Conservation (phyloP, 2,797 vertebrate genomes). For the Thalassophryne amazonica region DNA sequence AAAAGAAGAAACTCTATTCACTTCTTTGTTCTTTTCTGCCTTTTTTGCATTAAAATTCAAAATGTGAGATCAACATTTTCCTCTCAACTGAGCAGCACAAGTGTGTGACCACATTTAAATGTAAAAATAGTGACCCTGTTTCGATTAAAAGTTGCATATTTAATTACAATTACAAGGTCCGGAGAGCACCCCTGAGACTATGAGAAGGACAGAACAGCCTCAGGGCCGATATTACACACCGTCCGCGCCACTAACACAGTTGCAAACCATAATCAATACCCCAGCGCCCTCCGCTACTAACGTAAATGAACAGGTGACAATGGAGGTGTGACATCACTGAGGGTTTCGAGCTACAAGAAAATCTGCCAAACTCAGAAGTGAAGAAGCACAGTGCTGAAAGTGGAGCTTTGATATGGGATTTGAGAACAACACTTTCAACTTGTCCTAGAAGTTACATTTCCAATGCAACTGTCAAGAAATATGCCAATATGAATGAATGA, state of each 20-base stretch:
- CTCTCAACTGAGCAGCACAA: conserved; percentile 62
- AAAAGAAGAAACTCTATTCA: conserved; percentile 81
- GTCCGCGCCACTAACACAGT: conserved; percentile 88
- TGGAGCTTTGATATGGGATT: no score
- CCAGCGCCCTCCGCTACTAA: conserved; percentile 77
- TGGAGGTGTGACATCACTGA: conserved; percentile 86
- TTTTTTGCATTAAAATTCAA: conserved; percentile 87
- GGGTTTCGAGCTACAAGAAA: conserved; percentile 72
- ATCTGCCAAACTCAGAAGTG: conserved; percentile 61
- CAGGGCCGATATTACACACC: conserved; percentile 88
- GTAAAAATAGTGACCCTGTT: conserved; percentile 88
- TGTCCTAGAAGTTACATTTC: no score
- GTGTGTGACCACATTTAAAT: conserved; percentile 84
- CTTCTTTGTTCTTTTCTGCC: conserved; percentile 84
- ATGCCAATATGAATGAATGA: no score
- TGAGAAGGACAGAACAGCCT: conserved; percentile 74
- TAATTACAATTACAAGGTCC: conserved; percentile 95
- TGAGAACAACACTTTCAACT: no score
- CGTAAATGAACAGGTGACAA: conserved; percentile 81
- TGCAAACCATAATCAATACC: conserved; percentile 83
- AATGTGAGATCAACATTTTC: conserved; percentile 85
- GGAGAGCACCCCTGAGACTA: conserved; percentile 87
- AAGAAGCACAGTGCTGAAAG: neutral
- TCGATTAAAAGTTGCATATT: conserved; percentile 94
- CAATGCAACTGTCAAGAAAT: no score